phyloP scores from a whole-genome alignment of 2,113 vertebrate species.

The Calyptommatus sinebrachiatus region DNA sequence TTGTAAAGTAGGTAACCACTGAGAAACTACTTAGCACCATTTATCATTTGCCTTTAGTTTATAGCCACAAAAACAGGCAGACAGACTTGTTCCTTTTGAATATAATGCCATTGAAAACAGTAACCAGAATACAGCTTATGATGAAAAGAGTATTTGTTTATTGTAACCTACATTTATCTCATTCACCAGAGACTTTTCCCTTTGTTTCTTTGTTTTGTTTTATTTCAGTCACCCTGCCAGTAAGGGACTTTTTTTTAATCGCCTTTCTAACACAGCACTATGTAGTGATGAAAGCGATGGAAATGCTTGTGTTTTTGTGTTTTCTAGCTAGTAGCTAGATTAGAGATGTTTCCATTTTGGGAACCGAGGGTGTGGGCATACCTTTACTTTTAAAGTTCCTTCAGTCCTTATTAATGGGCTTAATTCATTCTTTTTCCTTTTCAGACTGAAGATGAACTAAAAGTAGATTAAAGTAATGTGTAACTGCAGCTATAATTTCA shows the following conservation, averaged over 20 bases:
- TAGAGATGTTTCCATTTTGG: background rate
- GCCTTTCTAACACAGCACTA: background rate
- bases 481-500: background rate
- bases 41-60: slow-evolving; percentile 31
- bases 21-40: slow-evolving; percentile 12
- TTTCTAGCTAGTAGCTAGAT: background rate
- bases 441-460: too few relatives aligned
- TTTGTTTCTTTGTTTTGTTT: background rate
- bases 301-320: background rate
- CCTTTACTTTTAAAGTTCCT: too few relatives aligned
- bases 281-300: background rate
- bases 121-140: background rate
- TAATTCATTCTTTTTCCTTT: too few relatives aligned
- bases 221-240: slow-evolving; percentile 11
- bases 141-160: slow-evolving; percentile 7
- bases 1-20: slow-evolving; percentile 1
- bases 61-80: slow-evolving; percentile 8
- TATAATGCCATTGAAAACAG: slow-evolving; percentile 34
- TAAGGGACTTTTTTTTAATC: slow-evolving; percentile 3
- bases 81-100: background rate
- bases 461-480: too few relatives aligned
- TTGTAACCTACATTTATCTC: slow-evolving; percentile 7
- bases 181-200: background rate
- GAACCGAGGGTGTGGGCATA: too few relatives aligned
- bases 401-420: too few relatives aligned